Base-by-base conservation (phyloP, 2,888 invertebrate species). In the Nesidiocoris tenuis region DNA sequence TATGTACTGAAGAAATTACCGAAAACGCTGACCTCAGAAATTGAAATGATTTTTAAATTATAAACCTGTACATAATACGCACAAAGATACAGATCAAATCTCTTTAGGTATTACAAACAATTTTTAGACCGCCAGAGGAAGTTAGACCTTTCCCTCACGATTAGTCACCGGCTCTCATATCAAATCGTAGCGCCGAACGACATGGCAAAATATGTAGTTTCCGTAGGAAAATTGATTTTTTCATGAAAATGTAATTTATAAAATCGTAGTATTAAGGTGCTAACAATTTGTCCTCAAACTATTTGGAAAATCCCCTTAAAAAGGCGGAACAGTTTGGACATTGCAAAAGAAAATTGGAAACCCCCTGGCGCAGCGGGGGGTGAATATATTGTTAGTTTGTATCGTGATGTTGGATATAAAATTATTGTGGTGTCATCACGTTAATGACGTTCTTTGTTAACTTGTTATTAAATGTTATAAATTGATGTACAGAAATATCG, bases 161-260 rank as follows among this genome's bases (percentile, higher is more conserved):
- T 19, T 67, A 67, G 67, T 67, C 67, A 67, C 67, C 56, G 55
- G 55, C 56, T 67, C 67, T 56, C 55, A 16, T 56, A 55, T 67
- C 59, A 59, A 59, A 59, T 39, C 12, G 39, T 39, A 39, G 39
- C 39, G 39, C 39, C 39, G 39, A 39, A 39, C 39, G 12, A 39
- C 39, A 39, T n/a, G 39, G 39, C 39, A 12, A 39, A 7, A 3
- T 7, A 7, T 39, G 39, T 39, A 7, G 39, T 39, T 39, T 39
- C 39, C 12, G 12, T 39, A 12, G 5, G 39, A 12, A 39, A 39
- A 39, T 39, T 39, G 12, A 39, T 39, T 39, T 39, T 39, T 39
- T 12, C 3, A 39, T 39, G 3, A 39, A 39, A 39, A 39, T 39
- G 39, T 39, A 12, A 39, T 39, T 39, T 3, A 39, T 39, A 7